Percentiles rank a stretch among this genome's conserved stretches.
Evolutionary conservation across 1,140 invertebrate genomes (phyloP).

Genomic region (Tachypleus tridentatus): DNA sequence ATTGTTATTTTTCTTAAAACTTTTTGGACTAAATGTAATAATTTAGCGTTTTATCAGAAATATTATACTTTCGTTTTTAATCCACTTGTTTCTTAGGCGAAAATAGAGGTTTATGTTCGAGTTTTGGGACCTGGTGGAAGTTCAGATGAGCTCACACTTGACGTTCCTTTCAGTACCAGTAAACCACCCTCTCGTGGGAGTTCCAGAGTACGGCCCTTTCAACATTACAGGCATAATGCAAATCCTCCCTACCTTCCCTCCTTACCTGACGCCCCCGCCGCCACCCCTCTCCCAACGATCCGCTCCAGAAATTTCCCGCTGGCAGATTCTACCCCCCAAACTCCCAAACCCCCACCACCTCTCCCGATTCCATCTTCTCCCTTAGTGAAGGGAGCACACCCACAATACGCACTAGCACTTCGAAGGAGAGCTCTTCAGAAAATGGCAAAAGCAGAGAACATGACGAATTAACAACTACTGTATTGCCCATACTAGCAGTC

Average conservation of each 20-base stretch:
- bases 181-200: slow-evolving; percentile 2
- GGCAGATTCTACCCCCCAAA: neutral
- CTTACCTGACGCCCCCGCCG: slow-evolving; percentile 14
- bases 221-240: neutral
- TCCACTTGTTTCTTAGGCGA: slow-evolving; percentile 34
- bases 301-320: slow-evolving; percentile 14
- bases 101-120: slow-evolving; percentile 52
- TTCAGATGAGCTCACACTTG: slow-evolving; percentile 12
- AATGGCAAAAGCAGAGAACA: slow-evolving; percentile 4
- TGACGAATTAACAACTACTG: slow-evolving; percentile 21
- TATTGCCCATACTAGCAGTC: slow-evolving; percentile 27
- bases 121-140: slow-evolving; percentile 16
- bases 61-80: neutral
- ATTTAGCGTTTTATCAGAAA: no score
- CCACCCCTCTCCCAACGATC: slow-evolving; percentile 17
- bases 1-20: no score
- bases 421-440: slow-evolving; percentile 7
- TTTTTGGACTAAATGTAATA: no score
- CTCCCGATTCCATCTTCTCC: slow-evolving; percentile 1
- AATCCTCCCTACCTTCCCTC: slow-evolving; percentile 9
- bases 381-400: slow-evolving; percentile 4
- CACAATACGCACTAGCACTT: slow-evolving; percentile 3
- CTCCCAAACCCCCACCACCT: slow-evolving; percentile 10
- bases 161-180: slow-evolving; percentile 19
- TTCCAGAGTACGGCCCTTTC: slow-evolving; percentile 11